Evolutionary conservation across 1,140 invertebrate species (phyloP).

Genomic region (Drosophila subobscura): DNA sequence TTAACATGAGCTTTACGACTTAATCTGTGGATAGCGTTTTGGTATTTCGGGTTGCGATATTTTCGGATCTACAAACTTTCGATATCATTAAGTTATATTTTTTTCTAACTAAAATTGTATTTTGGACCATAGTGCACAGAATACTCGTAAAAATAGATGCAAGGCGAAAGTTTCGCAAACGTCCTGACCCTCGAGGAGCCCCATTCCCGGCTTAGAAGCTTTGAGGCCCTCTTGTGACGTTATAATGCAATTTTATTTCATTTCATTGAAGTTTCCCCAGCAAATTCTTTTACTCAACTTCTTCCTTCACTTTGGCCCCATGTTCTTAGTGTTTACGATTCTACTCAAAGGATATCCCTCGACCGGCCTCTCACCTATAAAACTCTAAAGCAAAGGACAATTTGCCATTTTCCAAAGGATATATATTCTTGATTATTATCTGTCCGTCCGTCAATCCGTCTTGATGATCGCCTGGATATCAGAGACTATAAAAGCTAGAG

Average conservation of each 20-base stretch:
- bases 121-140: too few species aligned
- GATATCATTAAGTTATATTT: too few species aligned
- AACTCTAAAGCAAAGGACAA: conserved; percentile 10
- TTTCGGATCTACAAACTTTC: too few species aligned
- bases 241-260: conserved; percentile 82
- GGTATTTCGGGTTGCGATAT: too few species aligned
- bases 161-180: conserved; percentile 73
- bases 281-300: conserved; percentile 79
- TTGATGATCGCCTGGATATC: too few species aligned
- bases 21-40: too few species aligned
- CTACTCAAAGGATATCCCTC: conserved; percentile 9
- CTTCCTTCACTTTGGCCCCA: conserved; percentile 38
- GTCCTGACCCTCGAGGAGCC: conserved; percentile 34
- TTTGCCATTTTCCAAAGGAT: too few species aligned
- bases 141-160: conserved; percentile 49
- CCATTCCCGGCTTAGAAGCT: conserved; percentile 11
- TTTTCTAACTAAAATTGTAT: too few species aligned
- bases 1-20: too few species aligned
- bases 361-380: background rate
- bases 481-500: too few species aligned
- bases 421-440: too few species aligned
- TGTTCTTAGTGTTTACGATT: conserved; percentile 35
- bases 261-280: conserved; percentile 77
- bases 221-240: conserved; percentile 56
- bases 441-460: too few species aligned